phyloP scores from a whole-genome alignment of 2,113 vertebrate genomes.

The Corydoras maculifer region DNA sequence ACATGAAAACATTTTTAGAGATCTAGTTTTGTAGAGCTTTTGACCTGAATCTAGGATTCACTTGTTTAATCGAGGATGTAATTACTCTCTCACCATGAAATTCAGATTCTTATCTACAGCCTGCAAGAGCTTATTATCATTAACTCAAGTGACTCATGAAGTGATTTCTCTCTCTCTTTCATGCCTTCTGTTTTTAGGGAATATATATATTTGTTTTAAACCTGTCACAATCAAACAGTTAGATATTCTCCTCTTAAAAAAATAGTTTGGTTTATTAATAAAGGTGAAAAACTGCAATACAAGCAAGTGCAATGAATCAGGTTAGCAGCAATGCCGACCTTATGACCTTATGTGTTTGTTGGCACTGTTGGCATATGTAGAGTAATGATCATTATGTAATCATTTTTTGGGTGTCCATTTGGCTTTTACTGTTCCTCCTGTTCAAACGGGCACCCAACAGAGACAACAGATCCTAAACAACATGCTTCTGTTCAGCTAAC shows the following conservation, averaged over 20 bases:
- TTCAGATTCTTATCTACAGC: constrained; percentile 47
- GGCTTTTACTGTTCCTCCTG: constrained; percentile 42
- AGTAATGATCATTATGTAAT: constrained; percentile 36
- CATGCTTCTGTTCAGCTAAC: constrained; percentile 37
- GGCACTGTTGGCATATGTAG: constrained; percentile 41
- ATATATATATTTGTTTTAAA: too few relatives aligned
- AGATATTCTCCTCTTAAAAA: too few relatives aligned
- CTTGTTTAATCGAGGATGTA: constrained; percentile 48
- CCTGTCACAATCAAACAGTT: too few relatives aligned
- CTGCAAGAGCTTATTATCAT: constrained; percentile 46
- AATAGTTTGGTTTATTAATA: too few relatives aligned
- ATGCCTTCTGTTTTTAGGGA: constrained; percentile 22
- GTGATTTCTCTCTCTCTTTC: constrained; percentile 15
- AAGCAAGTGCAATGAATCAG: not conserved
- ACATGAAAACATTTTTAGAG: constrained; percentile 3
- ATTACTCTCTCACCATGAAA: constrained; percentile 36
- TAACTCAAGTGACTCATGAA: constrained; percentile 41
- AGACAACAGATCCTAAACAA: constrained; percentile 39
- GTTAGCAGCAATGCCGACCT: not conserved
- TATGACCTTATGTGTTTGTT: constrained; percentile 41
- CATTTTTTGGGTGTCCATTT: constrained; percentile 40
- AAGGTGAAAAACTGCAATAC: too few relatives aligned
- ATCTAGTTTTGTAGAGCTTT: constrained; percentile 39
- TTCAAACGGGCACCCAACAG: constrained; percentile 46
- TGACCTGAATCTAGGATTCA: constrained; percentile 45